phyloP scores from a whole-genome alignment of 2,113 vertebrate genomes.

The Hippocampus barbouri region DNA sequence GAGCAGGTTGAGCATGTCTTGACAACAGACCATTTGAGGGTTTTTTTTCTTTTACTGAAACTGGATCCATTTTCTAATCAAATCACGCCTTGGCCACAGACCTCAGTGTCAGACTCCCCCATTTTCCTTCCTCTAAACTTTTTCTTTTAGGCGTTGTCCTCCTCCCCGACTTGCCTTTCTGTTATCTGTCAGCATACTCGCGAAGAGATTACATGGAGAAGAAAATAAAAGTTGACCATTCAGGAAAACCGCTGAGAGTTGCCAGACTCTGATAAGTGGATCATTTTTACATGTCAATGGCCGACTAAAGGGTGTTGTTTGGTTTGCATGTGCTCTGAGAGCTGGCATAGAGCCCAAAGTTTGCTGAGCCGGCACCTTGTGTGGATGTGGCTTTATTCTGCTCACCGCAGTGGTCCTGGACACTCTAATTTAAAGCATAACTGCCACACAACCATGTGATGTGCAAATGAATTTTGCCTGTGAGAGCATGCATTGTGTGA shows the following conservation, averaged over 20 bases:
- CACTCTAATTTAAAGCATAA: background rate
- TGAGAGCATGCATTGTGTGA: conserved; percentile 8
- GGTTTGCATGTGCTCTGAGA: background rate
- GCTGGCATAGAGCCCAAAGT: conserved; percentile 20
- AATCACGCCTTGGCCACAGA: background rate
- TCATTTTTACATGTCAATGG: conserved; percentile 21
- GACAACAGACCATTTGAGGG: background rate
- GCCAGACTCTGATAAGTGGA: conserved; percentile 27
- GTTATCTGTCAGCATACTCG: background rate
- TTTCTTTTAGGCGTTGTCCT: background rate
- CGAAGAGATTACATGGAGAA: background rate
- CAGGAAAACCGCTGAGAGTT: conserved; percentile 32
- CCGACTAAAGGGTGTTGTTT: conserved; percentile 17
- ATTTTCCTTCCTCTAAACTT: background rate
- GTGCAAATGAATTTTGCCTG: conserved; percentile 12
- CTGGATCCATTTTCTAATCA: background rate
- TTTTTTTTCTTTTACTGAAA: background rate
- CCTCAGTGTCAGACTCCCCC: background rate
- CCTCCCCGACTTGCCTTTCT: background rate
- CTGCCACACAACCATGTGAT: background rate
- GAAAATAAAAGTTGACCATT: background rate
- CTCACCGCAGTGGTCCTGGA: background rate
- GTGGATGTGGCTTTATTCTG: background rate
- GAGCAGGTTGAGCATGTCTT: background rate
- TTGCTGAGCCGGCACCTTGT: conserved; percentile 10